Percentiles rank a stretch among this genome's conserved stretches.
Evolutionary conservation across 2,113 vertebrate genomes (phyloP).

Genomic region (Nothocercus julius): DNA sequence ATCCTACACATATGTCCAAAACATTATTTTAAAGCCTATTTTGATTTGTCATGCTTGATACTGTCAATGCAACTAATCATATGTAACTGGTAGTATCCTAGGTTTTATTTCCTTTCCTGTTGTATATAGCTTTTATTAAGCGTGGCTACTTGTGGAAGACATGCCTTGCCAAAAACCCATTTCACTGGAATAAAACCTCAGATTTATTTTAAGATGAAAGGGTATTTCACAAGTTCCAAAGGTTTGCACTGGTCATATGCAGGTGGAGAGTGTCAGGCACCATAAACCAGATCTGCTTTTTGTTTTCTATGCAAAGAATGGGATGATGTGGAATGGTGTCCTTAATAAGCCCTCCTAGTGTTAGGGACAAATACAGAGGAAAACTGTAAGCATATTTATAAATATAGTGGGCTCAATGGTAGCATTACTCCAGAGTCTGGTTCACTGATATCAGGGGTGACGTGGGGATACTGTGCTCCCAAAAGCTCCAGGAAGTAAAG

Average conservation of each 20-base stretch:
- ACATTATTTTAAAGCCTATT: conserved; percentile 30
- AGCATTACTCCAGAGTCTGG: background rate
- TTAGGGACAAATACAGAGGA: background rate
- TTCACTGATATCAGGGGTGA: background rate
- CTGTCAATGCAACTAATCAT: conserved; percentile 34
- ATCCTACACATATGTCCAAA: conserved; percentile 13
- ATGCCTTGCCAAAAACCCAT: conserved; percentile 18
- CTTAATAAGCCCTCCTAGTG: background rate
- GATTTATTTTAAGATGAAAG: conserved; percentile 37
- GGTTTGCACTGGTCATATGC: background rate
- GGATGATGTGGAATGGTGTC: background rate
- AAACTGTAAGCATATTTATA: background rate
- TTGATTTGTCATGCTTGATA: conserved; percentile 12
- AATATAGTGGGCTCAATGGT: background rate
- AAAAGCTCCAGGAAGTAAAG: background rate
- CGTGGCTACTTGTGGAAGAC: conserved; percentile 26
- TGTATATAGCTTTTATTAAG: conserved; percentile 13
- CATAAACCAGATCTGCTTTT: background rate
- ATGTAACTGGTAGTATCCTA: conserved; percentile 32
- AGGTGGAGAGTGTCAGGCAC: background rate
- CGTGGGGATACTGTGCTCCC: background rate
- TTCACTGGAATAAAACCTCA: conserved; percentile 31
- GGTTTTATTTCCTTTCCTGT: conserved; percentile 41
- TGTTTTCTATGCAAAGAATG: background rate
- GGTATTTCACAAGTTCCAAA: conserved; percentile 2